Evolutionary conservation across 2,113 vertebrate genomes (phyloP).

Genomic region (Argyrosomus japonicus): DNA sequence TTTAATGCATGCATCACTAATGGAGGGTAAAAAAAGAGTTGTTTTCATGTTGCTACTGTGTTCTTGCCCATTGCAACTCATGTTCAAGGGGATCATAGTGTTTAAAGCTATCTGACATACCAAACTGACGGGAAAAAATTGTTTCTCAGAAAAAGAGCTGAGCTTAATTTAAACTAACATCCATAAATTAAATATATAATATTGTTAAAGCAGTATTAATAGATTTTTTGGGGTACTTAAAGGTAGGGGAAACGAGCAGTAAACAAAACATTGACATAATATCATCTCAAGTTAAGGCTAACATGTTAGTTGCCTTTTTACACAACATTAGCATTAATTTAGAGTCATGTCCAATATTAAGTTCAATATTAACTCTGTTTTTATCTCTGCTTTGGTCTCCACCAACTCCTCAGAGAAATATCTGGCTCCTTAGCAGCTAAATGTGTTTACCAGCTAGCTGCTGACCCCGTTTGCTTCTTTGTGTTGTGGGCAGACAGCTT

Average conservation of each 20-base stretch:
- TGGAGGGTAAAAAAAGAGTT: neutral
- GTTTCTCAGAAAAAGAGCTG: neutral
- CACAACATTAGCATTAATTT: neutral
- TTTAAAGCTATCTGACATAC: neutral
- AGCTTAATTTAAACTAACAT: neutral
- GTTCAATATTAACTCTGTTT: neutral
- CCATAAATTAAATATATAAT: neutral
- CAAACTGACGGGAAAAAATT: neutral
- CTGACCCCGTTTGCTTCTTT: neutral
- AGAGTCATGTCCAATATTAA: neutral
- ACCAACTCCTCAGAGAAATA: neutral
- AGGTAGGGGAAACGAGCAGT: too few species aligned
- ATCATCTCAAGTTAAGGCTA: too few species aligned
- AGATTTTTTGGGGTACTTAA: neutral
- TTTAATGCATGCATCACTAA: neutral
- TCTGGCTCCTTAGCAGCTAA: neutral
- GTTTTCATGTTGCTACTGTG: neutral
- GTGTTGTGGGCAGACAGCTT: neutral
- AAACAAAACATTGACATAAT: too few species aligned
- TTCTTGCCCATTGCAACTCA: too few species aligned
- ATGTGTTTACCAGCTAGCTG: neutral
- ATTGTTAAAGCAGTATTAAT: neutral
- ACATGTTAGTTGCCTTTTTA: neutral
- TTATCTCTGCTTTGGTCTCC: conserved; percentile 8
- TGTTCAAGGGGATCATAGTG: neutral